Base-by-base conservation (phyloP, 2,797 vertebrate genomes). In the Xenopus petersii region DNA sequence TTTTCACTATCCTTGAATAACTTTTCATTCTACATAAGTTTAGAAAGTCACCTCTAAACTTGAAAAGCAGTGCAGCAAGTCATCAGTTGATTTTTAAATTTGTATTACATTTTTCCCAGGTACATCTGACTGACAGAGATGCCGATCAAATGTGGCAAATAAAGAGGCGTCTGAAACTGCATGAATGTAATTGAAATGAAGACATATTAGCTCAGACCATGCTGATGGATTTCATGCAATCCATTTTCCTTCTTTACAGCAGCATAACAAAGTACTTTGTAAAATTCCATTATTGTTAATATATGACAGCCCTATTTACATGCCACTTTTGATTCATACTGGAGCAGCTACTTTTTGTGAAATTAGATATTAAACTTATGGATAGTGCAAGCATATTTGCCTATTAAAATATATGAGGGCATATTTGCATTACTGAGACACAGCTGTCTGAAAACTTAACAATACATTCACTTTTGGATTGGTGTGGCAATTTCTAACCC, bases 1-100 rank as follows among this genome's bases (percentile, higher is more conserved):
- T 77, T 78, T 74, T 70, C 42, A 59, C 71, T 79, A 79, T 79
- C 71, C 76, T 74, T 79, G 74, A 79, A 79, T 74, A 79, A 79
- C 76, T 79, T 78, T 79, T 79, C 11, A 79, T 79, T 74, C 56
- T 54, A 55, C 61, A 74, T 79, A 70, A 74, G 76, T 79, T 79
- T 70, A 60, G 71, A 79, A 78, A 70, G 76, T 79, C 71, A 74
- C 61, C 76, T 79, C 54, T 55, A 74, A 73, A 79, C 61, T 74
- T 73, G 10, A 60, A 65, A 51, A 70, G 55, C n/a, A 70, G 46
- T 12, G 12, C 47, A 65, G 51, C 47, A 65, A 65, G 61, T 46
- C 60, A 65, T 67, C 58, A 73, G 26, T 69, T 70, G 26, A 70
- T 79, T 79, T 79, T 64, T 61, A 21, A n/a, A 55, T 62, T 69